Percentiles rank a stretch among this genome's conserved stretches.
Conservation (phyloP, 2,888 invertebrate genomes). For the Eupsilia transversa region DNA sequence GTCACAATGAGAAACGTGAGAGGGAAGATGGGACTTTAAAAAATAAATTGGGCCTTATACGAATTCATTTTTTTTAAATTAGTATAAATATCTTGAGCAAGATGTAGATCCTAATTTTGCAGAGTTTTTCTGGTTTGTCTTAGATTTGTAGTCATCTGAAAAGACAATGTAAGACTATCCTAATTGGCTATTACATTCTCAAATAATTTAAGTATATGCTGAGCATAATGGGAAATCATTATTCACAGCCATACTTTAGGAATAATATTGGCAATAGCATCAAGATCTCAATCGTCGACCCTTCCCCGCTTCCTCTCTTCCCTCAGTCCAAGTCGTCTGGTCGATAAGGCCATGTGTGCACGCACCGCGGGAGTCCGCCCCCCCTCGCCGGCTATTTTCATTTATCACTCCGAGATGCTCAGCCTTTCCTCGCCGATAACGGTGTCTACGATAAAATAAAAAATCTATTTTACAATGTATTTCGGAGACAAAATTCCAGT, state of each 20-base stretch:
- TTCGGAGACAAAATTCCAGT: constrained; percentile 9
- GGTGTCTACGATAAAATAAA: constrained; percentile 63
- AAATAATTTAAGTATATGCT: not conserved
- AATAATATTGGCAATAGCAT: too few relatives aligned
- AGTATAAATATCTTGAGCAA: not conserved
- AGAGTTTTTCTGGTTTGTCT: too few relatives aligned
- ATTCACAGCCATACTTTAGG: not conserved
- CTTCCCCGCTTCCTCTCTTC: constrained; percentile 67
- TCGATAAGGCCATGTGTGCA: constrained; percentile 89
- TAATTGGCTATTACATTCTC: not conserved
- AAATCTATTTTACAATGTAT: constrained; percentile 17
- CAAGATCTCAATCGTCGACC: not conserved
- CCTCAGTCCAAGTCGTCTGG: constrained; percentile 72
- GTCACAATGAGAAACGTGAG: not conserved
- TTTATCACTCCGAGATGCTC: constrained; percentile 85
- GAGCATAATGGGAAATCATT: not conserved
- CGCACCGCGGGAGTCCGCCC: constrained; percentile 88
- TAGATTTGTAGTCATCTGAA: too few relatives aligned
- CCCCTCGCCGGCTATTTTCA: constrained; percentile 89
- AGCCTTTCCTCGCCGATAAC: constrained; percentile 72
- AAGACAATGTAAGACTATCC: not conserved
- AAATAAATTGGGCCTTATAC: too few relatives aligned
- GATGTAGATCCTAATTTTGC: not conserved
- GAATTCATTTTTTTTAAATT: too few relatives aligned
- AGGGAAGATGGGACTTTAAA: not conserved